Conservation (phyloP, 2,113 vertebrate species). For the Dissostichus mawsoni region DNA sequence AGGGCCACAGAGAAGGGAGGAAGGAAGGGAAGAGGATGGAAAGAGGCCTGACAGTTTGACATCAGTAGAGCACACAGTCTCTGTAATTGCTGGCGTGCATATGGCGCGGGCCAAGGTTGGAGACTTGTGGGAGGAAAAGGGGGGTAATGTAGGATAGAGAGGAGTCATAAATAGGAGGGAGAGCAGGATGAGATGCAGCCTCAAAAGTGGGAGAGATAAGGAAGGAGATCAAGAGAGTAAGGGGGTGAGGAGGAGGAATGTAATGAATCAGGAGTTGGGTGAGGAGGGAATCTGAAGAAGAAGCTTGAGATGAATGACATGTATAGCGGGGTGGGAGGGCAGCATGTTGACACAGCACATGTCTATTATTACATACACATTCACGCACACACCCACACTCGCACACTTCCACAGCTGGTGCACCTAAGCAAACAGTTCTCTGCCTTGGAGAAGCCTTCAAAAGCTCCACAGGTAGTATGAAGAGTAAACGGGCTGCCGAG, state of each 20-base stretch:
- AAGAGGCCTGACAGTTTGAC: slow-evolving; percentile 77
- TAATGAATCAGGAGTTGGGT: neutral
- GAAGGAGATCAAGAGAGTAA: slow-evolving; percentile 20
- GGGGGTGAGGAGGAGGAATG: slow-evolving; percentile 17
- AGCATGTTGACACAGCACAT: slow-evolving; percentile 67
- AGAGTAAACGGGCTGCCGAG: slow-evolving; percentile 2
- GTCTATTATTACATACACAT: slow-evolving; percentile 56
- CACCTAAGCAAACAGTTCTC: slow-evolving; percentile 50
- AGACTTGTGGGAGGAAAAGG: slow-evolving; percentile 37
- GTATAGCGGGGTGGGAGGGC: slow-evolving; percentile 52
- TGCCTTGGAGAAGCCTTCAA: slow-evolving; percentile 31
- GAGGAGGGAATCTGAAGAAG: slow-evolving; percentile 17
- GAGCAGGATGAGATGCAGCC: slow-evolving; percentile 16
- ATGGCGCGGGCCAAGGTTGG: slow-evolving; percentile 38
- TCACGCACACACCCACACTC: slow-evolving; percentile 18
- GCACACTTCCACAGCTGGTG: slow-evolving; percentile 40
- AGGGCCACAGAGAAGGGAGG: slow-evolving; percentile 33
- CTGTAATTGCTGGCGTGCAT: slow-evolving; percentile 73
- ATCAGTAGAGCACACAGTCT: slow-evolving; percentile 62
- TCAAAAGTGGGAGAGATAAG: neutral
- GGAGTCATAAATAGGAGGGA: slow-evolving; percentile 50
- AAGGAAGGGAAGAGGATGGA: slow-evolving; percentile 10
- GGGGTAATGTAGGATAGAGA: slow-evolving; percentile 28
- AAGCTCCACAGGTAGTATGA: slow-evolving; percentile 40
- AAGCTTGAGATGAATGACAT: slow-evolving; percentile 56